Base-by-base conservation (phyloP, 2,888 invertebrate genomes). In the Lutraria lutraria region DNA sequence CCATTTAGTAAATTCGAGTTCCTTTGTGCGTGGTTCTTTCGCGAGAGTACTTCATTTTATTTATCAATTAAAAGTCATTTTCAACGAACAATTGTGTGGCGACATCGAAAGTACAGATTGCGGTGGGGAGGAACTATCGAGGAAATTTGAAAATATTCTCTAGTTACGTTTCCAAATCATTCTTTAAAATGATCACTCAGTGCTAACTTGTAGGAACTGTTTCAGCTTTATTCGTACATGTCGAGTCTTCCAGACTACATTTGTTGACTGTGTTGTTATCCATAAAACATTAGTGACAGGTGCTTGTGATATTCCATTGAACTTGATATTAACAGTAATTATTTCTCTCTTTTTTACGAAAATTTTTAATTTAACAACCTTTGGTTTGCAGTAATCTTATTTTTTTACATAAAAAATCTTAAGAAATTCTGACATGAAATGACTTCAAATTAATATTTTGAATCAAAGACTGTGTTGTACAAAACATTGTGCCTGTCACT, bases 91-190 rank as follows among this genome's bases (percentile, higher is more conserved):
- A 99, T 99, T 95, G 98, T 98, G 96, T 99, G 99, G 99, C 97
- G 99, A 95, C 98, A 98, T 95, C 95, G 95, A 86, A 98, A 98
- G 94, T 99, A 98, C 97, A 98, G 98, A 96, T 97, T 99, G 91
- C 98, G 98, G 94, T 99, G 99, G 99, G 99, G 99, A 92, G 99
- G 99, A 60, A 97, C 98, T 81, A 99, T 99, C 83, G 99, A 99
- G 34, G 94, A 95, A 89, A 92, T 94, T 19, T 93, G 82, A 84
- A 76, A 21, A 29, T 13, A 54, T 31, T n/a, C n/a, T 19, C 72
- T 29, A 79, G 12, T n/a, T 31, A 34, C 53, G n/a, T 52, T 25
- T 81, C 52, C 52, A 81, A 52, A 53, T 81, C 25, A 81, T 81
- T 53, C 52, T 13, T 81, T 25, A 81, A n/a, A 8, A 34, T 34